These are phyloP conservation scores for Tuta absoluta DNA, from an alignment of 2,888 invertebrate species.

Conservation along the genomic window DNA sequence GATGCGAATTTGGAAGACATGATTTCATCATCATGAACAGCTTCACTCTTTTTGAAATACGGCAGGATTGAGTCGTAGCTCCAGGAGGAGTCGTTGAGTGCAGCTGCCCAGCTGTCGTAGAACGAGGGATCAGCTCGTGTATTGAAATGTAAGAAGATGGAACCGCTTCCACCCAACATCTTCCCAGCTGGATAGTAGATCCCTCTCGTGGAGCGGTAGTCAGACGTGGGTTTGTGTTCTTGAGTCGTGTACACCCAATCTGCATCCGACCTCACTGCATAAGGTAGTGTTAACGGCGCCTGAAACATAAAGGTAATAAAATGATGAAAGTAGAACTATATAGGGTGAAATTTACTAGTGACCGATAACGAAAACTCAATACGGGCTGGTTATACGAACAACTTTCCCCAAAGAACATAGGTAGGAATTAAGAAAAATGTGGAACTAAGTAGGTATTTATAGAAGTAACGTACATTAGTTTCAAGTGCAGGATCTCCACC, in stretches of 20 bases:
- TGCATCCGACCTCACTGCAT: background rate
- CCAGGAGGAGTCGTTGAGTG: slow-evolving; percentile 76
- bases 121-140: slow-evolving; percentile 83
- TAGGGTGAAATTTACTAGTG: no score
- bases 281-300: slow-evolving; percentile 1
- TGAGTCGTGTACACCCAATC: background rate
- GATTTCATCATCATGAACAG: slow-evolving; percentile 35
- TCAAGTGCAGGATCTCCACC: slow-evolving; percentile 57
- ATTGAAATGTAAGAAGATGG: slow-evolving; percentile 84
- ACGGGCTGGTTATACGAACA: no score
- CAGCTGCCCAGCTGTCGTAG: slow-evolving; percentile 83
- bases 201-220: slow-evolving; percentile 44
- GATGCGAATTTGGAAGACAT: slow-evolving; percentile 38
- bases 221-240: background rate
- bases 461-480: slow-evolving; percentile 30
- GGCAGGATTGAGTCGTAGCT: slow-evolving; percentile 42
- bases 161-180: slow-evolving; percentile 84
- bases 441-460: no score
- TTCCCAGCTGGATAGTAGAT: slow-evolving; percentile 65
- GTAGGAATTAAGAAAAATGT: no score
- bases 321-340: no score
- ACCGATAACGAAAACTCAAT: no score
- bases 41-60: slow-evolving; percentile 50
- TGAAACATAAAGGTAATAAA: background rate
- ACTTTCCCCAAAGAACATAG: no score